These are phyloP conservation scores for Lasioglossum malachurum DNA, from an alignment of 2,888 invertebrate species.

Conservation along the genomic window DNA sequence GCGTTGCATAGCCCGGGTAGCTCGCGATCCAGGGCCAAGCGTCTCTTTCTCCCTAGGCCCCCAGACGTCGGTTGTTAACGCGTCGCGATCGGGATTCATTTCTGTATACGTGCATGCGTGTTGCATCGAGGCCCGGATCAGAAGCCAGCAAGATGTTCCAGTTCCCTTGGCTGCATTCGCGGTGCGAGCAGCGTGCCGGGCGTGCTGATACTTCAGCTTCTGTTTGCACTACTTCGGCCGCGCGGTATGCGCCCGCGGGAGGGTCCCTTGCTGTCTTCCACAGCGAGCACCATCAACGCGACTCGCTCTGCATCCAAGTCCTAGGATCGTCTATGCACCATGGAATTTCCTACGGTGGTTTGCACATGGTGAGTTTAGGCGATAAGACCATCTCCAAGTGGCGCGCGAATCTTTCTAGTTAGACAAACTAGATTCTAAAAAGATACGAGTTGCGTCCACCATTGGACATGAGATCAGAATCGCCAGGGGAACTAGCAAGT, in stretches of 20 bases:
- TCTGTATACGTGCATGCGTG: conserved; percentile 57
- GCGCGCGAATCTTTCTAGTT: neutral
- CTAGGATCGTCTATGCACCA: neutral
- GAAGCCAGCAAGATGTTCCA: conserved; percentile 69
- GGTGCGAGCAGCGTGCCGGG: conserved; percentile 74
- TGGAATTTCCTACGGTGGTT: neutral
- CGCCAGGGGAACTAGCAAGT: no score
- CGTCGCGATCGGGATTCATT: conserved; percentile 58
- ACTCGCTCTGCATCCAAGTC: neutral
- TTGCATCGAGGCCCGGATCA: conserved; percentile 61
- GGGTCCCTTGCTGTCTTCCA: conserved; percentile 36
- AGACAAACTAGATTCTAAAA: neutral
- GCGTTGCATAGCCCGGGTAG: conserved; percentile 74
- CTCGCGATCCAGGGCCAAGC: conserved; percentile 66
- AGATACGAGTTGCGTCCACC: no score
- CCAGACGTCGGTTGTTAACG: conserved; percentile 42
- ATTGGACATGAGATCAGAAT: no score
- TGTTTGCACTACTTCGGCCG: conserved; percentile 75
- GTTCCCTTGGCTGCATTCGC: conserved; percentile 74
- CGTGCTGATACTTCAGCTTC: conserved; percentile 76
- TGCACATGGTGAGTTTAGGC: neutral
- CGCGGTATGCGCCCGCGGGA: conserved; percentile 64
- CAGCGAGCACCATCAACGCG: neutral
- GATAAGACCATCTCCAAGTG: neutral
- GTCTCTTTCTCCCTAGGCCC: conserved; percentile 54